Evolutionary conservation across 2,797 vertebrate species (phyloP).

Genomic region (Nannoperca obscura): DNA sequence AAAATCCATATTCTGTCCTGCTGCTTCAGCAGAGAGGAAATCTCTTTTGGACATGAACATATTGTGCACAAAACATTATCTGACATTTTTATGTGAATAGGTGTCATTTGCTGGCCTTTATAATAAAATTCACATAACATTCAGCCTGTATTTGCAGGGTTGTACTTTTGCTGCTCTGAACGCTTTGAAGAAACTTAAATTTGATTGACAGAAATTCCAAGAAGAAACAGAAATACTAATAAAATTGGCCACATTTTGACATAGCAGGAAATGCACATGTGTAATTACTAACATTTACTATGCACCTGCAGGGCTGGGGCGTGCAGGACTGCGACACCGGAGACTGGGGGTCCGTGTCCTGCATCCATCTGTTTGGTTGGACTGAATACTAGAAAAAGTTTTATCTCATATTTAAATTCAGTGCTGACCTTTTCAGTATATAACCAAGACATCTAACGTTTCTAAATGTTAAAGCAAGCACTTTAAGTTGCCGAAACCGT

Average conservation of each 20-base stretch:
- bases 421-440: neutral
- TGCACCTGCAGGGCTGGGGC: neutral
- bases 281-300: conserved; percentile 4
- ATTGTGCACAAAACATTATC: neutral
- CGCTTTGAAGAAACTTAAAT: neutral
- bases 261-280: neutral
- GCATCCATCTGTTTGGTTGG: neutral
- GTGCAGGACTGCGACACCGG: neutral
- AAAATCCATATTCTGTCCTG: neutral
- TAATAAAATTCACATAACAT: neutral
- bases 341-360: neutral
- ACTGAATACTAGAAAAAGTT: neutral
- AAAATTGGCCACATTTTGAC: neutral
- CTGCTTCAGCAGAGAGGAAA: neutral
- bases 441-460: neutral
- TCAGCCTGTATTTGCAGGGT: neutral
- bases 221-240: neutral
- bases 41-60: neutral
- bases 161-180: neutral
- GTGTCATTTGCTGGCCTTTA: neutral
- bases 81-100: neutral
- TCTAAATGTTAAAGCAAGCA: neutral
- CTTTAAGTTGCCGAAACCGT: neutral
- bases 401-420: neutral
- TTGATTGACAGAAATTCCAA: neutral